phyloP scores from a whole-genome alignment of 2,113 vertebrate species.

The Greenwoodochromis staneri region DNA sequence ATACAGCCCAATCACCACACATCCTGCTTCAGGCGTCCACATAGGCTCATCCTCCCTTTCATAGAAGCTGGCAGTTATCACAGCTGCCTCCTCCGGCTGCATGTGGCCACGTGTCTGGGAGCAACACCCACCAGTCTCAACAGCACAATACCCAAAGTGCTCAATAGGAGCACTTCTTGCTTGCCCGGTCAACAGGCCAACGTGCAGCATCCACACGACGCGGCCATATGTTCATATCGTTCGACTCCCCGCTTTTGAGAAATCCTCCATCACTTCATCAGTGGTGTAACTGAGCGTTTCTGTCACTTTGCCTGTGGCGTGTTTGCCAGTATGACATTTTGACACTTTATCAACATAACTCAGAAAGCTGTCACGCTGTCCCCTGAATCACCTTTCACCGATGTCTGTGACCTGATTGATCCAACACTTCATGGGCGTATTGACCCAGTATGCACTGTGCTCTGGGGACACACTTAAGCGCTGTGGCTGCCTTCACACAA shows the following conservation, averaged over 20 bases:
- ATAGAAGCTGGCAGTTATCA: background rate
- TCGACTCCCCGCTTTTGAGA: background rate
- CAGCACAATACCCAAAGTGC: background rate
- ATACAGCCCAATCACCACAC: background rate
- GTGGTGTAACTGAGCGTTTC: background rate
- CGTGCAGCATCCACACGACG: background rate
- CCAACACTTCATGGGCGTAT: background rate
- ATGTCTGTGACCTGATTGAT: slow-evolving; percentile 30
- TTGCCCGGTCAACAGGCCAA: background rate
- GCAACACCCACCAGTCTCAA: background rate
- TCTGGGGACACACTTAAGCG: slow-evolving; percentile 12
- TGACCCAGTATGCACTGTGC: background rate
- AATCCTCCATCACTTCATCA: background rate
- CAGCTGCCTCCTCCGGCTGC: background rate
- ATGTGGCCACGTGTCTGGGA: background rate
- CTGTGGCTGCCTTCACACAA: slow-evolving; percentile 10
- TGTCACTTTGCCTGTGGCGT: background rate
- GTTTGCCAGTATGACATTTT: background rate
- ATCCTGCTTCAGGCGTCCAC: background rate
- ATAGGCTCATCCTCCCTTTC: background rate
- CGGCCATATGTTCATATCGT: slow-evolving; percentile 13
- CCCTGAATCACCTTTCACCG: slow-evolving; percentile 26
- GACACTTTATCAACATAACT: slow-evolving; percentile 30
- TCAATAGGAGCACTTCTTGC: background rate
- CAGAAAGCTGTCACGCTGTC: slow-evolving; percentile 1